phyloP scores from a whole-genome alignment of 1,140 invertebrate genomes.

The Drosophila varians region DNA sequence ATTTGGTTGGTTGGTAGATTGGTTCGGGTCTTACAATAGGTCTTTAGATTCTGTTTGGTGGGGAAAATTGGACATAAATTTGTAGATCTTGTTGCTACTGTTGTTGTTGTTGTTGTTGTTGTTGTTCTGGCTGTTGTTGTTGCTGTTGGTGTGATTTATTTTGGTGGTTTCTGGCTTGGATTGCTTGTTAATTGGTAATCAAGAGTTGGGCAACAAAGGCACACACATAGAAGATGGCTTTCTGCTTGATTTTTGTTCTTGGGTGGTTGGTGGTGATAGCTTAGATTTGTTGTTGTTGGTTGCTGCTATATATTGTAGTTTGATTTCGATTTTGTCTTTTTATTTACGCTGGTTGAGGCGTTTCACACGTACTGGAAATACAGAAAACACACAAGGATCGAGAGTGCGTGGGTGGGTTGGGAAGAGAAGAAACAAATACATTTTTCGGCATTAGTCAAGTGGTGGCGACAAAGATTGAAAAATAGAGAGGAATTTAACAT shows the following conservation, averaged over 20 bases:
- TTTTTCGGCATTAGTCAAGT: slow-evolving; percentile 67
- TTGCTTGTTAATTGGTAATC: slow-evolving; percentile 59
- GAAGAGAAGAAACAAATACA: slow-evolving; percentile 66
- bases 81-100: slow-evolving; percentile 13
- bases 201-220: slow-evolving; percentile 51
- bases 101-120: slow-evolving; percentile 11
- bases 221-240: slow-evolving; percentile 46
- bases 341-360: slow-evolving; percentile 84
- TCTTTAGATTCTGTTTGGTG: slow-evolving; percentile 10
- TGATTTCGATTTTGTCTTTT: slow-evolving; percentile 52
- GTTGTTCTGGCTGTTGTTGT: slow-evolving; percentile 19
- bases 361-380: slow-evolving; percentile 83
- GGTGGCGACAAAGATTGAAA: slow-evolving; percentile 18
- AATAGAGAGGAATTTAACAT: slow-evolving; percentile 30
- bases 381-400: slow-evolving; percentile 51
- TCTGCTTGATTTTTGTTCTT: slow-evolving; percentile 42
- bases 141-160: slow-evolving; percentile 32
- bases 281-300: slow-evolving; percentile 45
- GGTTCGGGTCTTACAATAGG: slow-evolving; percentile 33
- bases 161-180: slow-evolving; percentile 23
- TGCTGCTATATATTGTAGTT: slow-evolving; percentile 35
- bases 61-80: slow-evolving; percentile 13
- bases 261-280: slow-evolving; percentile 31
- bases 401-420: slow-evolving; percentile 16
- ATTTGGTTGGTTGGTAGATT: slow-evolving; percentile 31